phyloP scores from a whole-genome alignment of 92 coral and sea anemone species.

The Muricea muricata region DNA sequence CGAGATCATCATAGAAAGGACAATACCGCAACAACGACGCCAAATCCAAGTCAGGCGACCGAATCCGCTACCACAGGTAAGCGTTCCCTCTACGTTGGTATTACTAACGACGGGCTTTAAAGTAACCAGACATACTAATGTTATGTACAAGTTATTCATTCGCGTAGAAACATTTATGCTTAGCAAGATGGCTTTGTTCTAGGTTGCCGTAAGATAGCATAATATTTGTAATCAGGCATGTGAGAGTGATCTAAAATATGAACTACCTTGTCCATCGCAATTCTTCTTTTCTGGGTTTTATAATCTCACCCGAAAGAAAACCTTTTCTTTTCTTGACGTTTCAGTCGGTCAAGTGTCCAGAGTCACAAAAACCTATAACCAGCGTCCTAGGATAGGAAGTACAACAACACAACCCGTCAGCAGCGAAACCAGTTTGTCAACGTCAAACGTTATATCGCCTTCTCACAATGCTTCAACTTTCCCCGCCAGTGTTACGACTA shows the following conservation, averaged over 20 bases:
- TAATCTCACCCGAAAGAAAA: too few relatives aligned
- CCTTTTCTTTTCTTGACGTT: not conserved
- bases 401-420: not conserved
- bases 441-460: not conserved
- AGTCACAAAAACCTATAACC: not conserved
- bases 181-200: too few relatives aligned
- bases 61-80: not conserved
- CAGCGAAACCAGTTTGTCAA: constrained; percentile 7
- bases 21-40: not conserved
- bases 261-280: too few relatives aligned
- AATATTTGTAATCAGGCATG: too few relatives aligned
- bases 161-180: too few relatives aligned
- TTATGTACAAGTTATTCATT: too few relatives aligned
- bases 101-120: too few relatives aligned
- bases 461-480: not conserved
- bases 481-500: not conserved
- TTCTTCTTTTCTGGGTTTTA: too few relatives aligned
- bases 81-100: not conserved
- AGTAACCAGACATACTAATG: too few relatives aligned
- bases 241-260: too few relatives aligned
- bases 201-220: too few relatives aligned
- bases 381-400: not conserved
- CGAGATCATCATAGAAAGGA: not conserved
- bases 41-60: not conserved
- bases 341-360: not conserved